Conservation (phyloP, 2,113 vertebrate genomes). For the Lethenteron camtschaticum region DNA sequence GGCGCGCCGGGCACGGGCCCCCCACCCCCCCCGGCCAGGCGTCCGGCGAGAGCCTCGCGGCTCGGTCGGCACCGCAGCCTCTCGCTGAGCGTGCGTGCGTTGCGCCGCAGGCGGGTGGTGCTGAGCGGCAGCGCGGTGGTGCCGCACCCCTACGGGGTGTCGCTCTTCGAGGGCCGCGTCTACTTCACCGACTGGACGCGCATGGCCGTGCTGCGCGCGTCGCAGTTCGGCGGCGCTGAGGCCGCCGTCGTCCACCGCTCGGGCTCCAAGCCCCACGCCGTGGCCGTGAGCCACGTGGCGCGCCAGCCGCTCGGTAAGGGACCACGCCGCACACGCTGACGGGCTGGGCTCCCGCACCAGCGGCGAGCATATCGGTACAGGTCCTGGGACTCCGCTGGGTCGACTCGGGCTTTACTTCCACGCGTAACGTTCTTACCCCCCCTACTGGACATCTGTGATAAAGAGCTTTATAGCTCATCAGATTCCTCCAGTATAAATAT, state of each 20-base stretch:
- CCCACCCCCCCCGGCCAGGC: not conserved
- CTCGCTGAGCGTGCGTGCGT: not conserved
- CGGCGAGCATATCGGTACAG: too few relatives aligned
- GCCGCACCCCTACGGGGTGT: slow-evolving; percentile 23
- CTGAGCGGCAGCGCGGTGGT: slow-evolving; percentile 17
- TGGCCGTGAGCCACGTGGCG: slow-evolving; percentile 18
- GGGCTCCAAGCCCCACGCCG: slow-evolving; percentile 16
- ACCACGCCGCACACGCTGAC: too few relatives aligned
- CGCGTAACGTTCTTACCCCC: too few relatives aligned
- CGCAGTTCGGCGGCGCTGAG: slow-evolving; percentile 22
- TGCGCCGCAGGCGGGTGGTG: slow-evolving; percentile 9
- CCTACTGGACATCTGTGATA: too few relatives aligned
- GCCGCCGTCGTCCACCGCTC: slow-evolving; percentile 21
- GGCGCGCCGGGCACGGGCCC: not conserved
- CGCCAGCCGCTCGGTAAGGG: slow-evolving; percentile 21
- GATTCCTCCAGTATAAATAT: too few relatives aligned
- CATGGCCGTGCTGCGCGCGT: slow-evolving; percentile 24
- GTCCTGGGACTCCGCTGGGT: too few relatives aligned
- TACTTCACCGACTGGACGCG: slow-evolving; percentile 32
- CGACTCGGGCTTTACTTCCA: too few relatives aligned
- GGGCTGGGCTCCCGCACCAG: too few relatives aligned
- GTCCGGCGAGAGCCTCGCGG: not conserved
- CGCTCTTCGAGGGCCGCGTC: slow-evolving; percentile 25
- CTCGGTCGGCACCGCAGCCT: not conserved
- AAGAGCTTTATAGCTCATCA: too few relatives aligned